These are phyloP conservation scores for Allobates femoralis DNA, from an alignment of 2,797 vertebrate genomes.

Conservation along the genomic window DNA sequence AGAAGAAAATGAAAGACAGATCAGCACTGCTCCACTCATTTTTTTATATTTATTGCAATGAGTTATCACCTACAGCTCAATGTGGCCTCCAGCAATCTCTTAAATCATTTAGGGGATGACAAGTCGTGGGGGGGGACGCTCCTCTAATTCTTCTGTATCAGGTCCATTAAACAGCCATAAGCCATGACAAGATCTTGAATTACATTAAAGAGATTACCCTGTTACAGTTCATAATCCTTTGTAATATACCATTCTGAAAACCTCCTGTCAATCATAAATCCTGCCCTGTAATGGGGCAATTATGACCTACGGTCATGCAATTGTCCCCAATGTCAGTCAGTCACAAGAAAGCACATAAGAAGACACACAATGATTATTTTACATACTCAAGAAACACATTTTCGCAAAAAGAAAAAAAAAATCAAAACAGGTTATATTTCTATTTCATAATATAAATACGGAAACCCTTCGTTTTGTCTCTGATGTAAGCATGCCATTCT, in stretches of 20 bases:
- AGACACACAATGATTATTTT: constrained; percentile 26
- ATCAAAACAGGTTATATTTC: not conserved
- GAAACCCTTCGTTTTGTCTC: not conserved
- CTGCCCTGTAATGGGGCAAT: constrained; percentile 76
- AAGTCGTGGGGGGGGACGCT: constrained; percentile 82
- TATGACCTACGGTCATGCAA: constrained; percentile 70
- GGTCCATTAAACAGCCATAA: constrained; percentile 99
- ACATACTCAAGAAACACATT: constrained; percentile 1
- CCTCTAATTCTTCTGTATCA: constrained; percentile 93
- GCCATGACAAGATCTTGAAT: constrained; percentile 94
- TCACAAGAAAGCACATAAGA: constrained; percentile 34
- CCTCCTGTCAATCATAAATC: constrained; percentile 83
- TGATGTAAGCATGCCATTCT: not conserved
- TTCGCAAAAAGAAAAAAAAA: not conserved
- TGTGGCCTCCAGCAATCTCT: constrained; percentile 83
- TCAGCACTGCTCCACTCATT: constrained; percentile 74
- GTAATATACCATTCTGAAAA: constrained; percentile 81
- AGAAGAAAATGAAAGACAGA: constrained; percentile 54
- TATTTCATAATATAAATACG: not conserved
- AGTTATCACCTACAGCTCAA: constrained; percentile 86
- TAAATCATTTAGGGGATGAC: constrained; percentile 94
- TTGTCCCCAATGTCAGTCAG: constrained; percentile 59
- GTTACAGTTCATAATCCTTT: constrained; percentile 96
- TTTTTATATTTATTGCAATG: constrained; percentile 82
- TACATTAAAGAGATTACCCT: constrained; percentile 97